phyloP scores from a whole-genome alignment of 2,888 invertebrate genomes.

The Amiota mariae region DNA sequence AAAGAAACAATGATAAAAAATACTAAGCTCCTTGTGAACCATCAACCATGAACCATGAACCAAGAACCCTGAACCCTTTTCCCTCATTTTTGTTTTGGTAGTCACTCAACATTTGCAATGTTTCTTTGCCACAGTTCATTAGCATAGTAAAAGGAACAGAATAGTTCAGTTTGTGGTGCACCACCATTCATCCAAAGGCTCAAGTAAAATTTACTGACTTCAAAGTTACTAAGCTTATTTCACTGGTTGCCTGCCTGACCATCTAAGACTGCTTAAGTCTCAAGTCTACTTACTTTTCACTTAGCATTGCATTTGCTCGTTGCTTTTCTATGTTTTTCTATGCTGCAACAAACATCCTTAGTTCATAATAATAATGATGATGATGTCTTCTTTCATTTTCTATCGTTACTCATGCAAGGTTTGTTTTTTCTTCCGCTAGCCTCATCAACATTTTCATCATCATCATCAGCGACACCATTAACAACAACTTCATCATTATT shows the following conservation, averaged over 20 bases:
- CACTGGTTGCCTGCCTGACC: conserved; percentile 21
- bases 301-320: not conserved
- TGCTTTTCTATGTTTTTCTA: not conserved
- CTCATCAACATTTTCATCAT: not conserved
- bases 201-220: not conserved
- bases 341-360: not conserved
- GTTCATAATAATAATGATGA: too few species aligned
- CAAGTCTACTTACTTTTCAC: conserved; percentile 21
- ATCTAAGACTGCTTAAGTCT: conserved; percentile 25
- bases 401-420: too few species aligned
- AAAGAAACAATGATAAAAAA: not conserved
- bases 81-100: not conserved
- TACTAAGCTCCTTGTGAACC: not conserved
- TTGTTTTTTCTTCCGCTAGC: not conserved
- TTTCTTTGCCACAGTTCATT: conserved; percentile 12
- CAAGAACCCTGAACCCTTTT: not conserved
- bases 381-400: too few species aligned
- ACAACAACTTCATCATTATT: not conserved
- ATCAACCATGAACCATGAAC: not conserved
- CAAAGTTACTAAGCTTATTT: conserved; percentile 11
- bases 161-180: not conserved
- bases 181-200: not conserved
- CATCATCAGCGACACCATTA: not conserved
- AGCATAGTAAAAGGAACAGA: not conserved
- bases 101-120: not conserved